Evolutionary conservation across 1,140 invertebrate genomes (phyloP), one percentile per base, ranked within the genome.

Genomic region (Nephila pilipes): DNA sequence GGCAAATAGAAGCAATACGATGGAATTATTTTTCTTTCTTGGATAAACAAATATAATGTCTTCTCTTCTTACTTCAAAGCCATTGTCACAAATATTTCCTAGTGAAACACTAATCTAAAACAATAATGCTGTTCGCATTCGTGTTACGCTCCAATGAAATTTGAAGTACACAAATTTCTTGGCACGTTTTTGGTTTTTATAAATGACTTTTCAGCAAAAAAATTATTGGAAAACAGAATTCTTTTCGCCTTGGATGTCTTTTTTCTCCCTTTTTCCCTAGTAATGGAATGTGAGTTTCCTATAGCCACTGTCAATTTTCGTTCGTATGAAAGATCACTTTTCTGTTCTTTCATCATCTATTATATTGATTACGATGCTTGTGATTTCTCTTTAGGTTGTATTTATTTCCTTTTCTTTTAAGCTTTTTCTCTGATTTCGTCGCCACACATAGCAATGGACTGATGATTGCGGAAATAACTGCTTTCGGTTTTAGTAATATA

Each of bases 391-490:
- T 57, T n/a, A 55, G 81, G 12, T 83, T 22, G 29, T 57, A 22
- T 83, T 83, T 57, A 83, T 83, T 83, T 83, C 81, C 22, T n/a
- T 57, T 83, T 83, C 54, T 57, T 54, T 83, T 54, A 83, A 75
- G 32, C 69, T 75, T 14, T 75, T 16, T 29, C 69, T 36, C 25
- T 75, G 69, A 75, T 75, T 75, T 75, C 69, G 32, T 75, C 29
- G 63, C 46, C 46, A 46, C 46, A 46, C 46, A 46, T 46, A 46
- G 58, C 20, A 60, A 20, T 60, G 22, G 58, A 60, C 58, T 22
- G 58, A 75, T 29, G 29, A 36, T 32, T 75, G 69, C 69, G 69
- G 69, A 75, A 75, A 75, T 75, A 75, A 75, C 29, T 75, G 69
- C 29, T 75, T 32, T 14, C 69, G 29, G 69, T 75, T 75, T 75